Conservation (phyloP, 2,888 invertebrate species). For the Subacronicta megacephala region DNA sequence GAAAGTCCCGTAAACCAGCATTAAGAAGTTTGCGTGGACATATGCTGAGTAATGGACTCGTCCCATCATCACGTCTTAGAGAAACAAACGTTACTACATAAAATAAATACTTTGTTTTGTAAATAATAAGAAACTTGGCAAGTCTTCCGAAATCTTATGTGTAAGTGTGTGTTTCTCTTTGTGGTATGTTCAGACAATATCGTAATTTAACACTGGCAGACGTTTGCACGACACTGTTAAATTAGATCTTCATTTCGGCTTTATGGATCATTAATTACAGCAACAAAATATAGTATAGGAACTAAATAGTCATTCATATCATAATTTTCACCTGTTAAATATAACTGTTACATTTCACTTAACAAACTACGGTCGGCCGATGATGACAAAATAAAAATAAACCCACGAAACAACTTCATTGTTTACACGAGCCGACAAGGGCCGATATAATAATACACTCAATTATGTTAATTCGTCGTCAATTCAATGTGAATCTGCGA, state of each 20-base stretch:
- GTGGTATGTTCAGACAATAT: constrained; percentile 60
- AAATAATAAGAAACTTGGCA: constrained; percentile 49
- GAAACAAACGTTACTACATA: constrained; percentile 29
- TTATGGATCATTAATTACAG: constrained; percentile 24
- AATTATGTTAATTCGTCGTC: constrained; percentile 86
- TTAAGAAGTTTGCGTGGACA: constrained; percentile 36
- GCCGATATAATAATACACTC: constrained; percentile 79
- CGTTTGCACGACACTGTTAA: constrained; percentile 16
- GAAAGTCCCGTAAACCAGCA: constrained; percentile 17
- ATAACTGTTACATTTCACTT: constrained; percentile 30
- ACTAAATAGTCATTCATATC: neutral
- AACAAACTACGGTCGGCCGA: constrained; percentile 36
- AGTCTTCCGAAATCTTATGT: constrained; percentile 39
- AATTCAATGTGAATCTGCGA: constrained; percentile 85
- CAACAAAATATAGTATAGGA: constrained; percentile 11
- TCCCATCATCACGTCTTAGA: constrained; percentile 14
- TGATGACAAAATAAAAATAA: constrained; percentile 59
- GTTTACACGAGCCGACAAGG: constrained; percentile 67
- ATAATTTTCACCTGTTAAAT: neutral
- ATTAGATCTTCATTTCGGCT: constrained; percentile 35
- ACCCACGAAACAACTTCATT: constrained; percentile 60
- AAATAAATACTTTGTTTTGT: constrained; percentile 37
- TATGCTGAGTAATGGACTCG: constrained; percentile 33
- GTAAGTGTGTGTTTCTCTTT: constrained; percentile 53
- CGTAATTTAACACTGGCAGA: constrained; percentile 58